Percentiles rank a stretch among this genome's conserved stretches.
Conservation (phyloP, 2,888 invertebrate genomes). For the Cecidostiba fungosa region DNA sequence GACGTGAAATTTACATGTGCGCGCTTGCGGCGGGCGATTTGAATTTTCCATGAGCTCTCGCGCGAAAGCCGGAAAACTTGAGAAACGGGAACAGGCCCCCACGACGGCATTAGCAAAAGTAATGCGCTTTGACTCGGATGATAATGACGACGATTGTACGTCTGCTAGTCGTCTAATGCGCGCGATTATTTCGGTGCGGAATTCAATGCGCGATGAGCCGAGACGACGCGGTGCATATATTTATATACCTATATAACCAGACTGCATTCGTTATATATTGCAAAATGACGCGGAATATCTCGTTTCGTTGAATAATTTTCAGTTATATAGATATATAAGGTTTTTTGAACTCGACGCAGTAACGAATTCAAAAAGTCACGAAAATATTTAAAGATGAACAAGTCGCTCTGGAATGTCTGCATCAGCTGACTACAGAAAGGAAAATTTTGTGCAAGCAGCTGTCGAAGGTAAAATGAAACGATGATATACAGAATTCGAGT, state of each 20-base stretch:
- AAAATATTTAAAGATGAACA: slow-evolving; percentile 1
- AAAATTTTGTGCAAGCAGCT: not conserved
- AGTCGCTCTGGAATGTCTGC: not conserved
- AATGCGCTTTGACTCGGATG: not conserved
- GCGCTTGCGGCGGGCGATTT: slow-evolving; percentile 22
- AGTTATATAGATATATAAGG: not conserved
- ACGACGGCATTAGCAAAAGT: slow-evolving; percentile 3
- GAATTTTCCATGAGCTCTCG: slow-evolving; percentile 14
- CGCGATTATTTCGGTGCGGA: not conserved
- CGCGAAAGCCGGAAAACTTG: slow-evolving; percentile 18
- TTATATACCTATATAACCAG: not conserved
- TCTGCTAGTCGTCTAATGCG: slow-evolving; percentile 17
- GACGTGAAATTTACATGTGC: slow-evolving; percentile 34
- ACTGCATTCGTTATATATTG: not conserved
- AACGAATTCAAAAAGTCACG: not conserved
- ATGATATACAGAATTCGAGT: not conserved
- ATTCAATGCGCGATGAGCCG: not conserved
- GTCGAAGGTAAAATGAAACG: not conserved
- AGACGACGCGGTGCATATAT: not conserved
- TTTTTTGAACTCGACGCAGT: too few species aligned
- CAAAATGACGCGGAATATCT: not conserved
- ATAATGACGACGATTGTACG: not conserved
- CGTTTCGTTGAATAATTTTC: not conserved
- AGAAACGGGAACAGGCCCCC: not conserved
- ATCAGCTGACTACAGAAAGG: not conserved